A percentile compares a stretch with the other conserved stretches of the same genome.
Evolutionary conservation across 2,113 vertebrate genomes (phyloP).

Genomic region (Talpa occidentalis): DNA sequence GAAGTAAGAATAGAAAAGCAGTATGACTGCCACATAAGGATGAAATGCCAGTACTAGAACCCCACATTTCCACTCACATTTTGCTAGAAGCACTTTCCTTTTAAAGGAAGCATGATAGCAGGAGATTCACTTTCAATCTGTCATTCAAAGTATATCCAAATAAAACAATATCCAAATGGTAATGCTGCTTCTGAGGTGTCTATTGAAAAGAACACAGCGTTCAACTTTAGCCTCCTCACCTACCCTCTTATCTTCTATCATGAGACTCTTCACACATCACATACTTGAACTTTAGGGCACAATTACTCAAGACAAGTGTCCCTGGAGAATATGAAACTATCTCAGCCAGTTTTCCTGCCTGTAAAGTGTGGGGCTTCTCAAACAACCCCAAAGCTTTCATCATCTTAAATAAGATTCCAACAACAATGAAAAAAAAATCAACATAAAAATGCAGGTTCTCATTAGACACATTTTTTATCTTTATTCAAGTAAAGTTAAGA

Average conservation of each 20-base stretch:
- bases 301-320: constrained; percentile 75
- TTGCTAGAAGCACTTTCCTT: background rate
- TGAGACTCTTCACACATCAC: constrained; percentile 74
- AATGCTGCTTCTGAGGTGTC: constrained; percentile 44
- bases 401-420: constrained; percentile 19
- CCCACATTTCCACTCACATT: constrained; percentile 13
- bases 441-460: constrained; percentile 50
- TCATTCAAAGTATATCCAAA: constrained; percentile 33
- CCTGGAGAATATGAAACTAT: constrained; percentile 70
- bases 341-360: constrained; percentile 47
- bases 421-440: constrained; percentile 10
- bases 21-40: background rate
- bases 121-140: background rate
- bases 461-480: constrained; percentile 26
- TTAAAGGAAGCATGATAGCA: background rate
- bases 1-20: constrained; percentile 28
- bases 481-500: constrained; percentile 10
- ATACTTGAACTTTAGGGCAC: constrained; percentile 79
- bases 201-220: constrained; percentile 62
- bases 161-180: constrained; percentile 37
- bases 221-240: constrained; percentile 79
- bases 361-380: constrained; percentile 26
- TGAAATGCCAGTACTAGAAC: background rate
- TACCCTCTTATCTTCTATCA: constrained; percentile 71
- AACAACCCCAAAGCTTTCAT: constrained; percentile 41